A percentile compares a stretch with the other conserved stretches of the same genome.
These are phyloP conservation scores for Pangasius macronema DNA, from an alignment of 2,797 vertebrate species.

Conservation along the genomic window DNA sequence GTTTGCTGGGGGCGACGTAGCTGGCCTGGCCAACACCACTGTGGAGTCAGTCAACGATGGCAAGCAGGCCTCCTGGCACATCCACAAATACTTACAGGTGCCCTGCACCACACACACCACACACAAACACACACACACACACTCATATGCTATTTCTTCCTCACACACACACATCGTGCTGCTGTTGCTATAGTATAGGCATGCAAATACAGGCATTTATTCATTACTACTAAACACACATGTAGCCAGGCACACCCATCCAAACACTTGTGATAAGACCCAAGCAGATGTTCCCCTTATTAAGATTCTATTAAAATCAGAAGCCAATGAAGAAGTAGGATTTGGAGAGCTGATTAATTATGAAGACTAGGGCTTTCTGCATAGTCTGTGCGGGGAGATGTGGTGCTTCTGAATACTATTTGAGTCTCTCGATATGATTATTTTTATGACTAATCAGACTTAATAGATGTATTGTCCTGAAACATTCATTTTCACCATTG, in stretches of 20 bases:
- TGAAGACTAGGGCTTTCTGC: slow-evolving; percentile 60
- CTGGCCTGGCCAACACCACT: slow-evolving; percentile 87
- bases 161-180: not conserved
- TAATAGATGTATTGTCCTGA: slow-evolving; percentile 36
- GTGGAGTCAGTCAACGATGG: slow-evolving; percentile 96
- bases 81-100: slow-evolving; percentile 94
- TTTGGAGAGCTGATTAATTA: slow-evolving; percentile 72
- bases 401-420: slow-evolving; percentile 53
- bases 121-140: slow-evolving; percentile 7
- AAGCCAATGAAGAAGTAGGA: slow-evolving; percentile 64
- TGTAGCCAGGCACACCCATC: slow-evolving; percentile 27
- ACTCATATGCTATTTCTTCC: not conserved
- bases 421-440: slow-evolving; percentile 49
- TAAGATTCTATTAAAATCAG: slow-evolving; percentile 66
- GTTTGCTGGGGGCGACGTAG: slow-evolving; percentile 91
- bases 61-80: slow-evolving; percentile 95
- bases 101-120: slow-evolving; percentile 16
- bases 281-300: slow-evolving; percentile 70
- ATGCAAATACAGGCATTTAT: slow-evolving; percentile 4
- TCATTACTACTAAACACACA: slow-evolving; percentile 9
- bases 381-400: slow-evolving; percentile 50
- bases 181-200: slow-evolving; percentile 1
- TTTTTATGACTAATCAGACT: slow-evolving; percentile 55
- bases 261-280: slow-evolving; percentile 58
- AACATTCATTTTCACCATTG: slow-evolving; percentile 21